These are phyloP conservation scores for Pseudanteris insignis DNA, from an alignment of 2,888 invertebrate species.

Conservation along the genomic window DNA sequence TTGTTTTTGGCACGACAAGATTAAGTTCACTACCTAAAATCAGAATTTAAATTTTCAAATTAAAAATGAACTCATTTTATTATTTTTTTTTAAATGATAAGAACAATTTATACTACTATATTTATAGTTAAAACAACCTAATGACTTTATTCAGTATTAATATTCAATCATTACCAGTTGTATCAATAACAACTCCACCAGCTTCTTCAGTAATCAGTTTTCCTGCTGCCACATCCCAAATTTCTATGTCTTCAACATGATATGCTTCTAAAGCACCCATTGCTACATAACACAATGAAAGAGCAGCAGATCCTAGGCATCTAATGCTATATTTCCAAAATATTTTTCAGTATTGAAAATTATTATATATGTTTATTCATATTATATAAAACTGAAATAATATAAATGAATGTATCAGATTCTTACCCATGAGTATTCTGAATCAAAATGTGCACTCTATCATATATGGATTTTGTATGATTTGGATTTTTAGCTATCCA, in stretches of 20 bases:
- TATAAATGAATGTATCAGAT: too few species aligned
- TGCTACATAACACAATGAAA: conserved; percentile 79
- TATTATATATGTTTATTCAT: too few species aligned
- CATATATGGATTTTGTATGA: conserved; percentile 51
- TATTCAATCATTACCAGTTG: conserved; percentile 72
- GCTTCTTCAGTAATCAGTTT: conserved; percentile 79
- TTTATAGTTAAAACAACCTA: too few species aligned
- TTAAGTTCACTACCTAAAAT: conserved; percentile 67
- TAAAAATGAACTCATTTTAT: too few species aligned
- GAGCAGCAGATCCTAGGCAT: conserved; percentile 76
- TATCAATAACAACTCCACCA: conserved; percentile 78
- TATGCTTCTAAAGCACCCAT: conserved; percentile 76
- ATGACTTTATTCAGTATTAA: too few species aligned
- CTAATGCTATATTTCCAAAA: conserved; percentile 73
- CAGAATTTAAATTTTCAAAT: too few species aligned
- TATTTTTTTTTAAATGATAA: too few species aligned
- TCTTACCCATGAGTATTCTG: conserved; percentile 58
- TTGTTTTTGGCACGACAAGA: conserved; percentile 70
- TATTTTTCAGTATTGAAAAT: too few species aligned
- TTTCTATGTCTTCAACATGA: conserved; percentile 77
- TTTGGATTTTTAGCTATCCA: conserved; percentile 58
- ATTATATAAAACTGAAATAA: too few species aligned
- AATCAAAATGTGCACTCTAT: conserved; percentile 56
- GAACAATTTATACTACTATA: too few species aligned
- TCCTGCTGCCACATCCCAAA: conserved; percentile 85